Evolutionary conservation across 2,113 vertebrate species (phyloP), one percentile per base, ranked within the genome.

Genomic region (Diphyllodes magnificus): DNA sequence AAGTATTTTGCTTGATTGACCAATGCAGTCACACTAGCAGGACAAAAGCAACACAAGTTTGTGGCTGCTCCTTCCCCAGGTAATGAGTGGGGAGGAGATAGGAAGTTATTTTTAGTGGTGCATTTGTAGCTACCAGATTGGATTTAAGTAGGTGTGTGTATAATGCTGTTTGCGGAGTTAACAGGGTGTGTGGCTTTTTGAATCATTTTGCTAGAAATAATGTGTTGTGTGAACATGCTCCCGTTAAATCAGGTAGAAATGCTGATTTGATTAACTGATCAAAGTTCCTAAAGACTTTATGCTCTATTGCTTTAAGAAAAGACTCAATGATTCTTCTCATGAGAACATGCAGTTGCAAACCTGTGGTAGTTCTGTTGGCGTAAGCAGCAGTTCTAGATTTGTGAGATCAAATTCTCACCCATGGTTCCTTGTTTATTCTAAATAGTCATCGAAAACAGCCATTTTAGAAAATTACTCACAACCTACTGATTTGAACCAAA

Each of bases 161-260:
- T 79, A 84, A 84, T 60, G 65, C 69, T 72, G 45, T 89, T 95
- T 79, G 66, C 76, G 66, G 72, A 65, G 31, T 82, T 93, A 89
- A 76, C 44, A 68, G 81, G 7, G 31, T 2, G 0, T 64, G 47
- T 65, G 61, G 35, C n/a, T 91, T 82, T 25, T 91, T 72, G 89
- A 93, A 75, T 87, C 25, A 53, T 91, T 95, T 95, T 93, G n/a
- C 45, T 80, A 65, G 77, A 85, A 89, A 80, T 65, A 87, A 79
- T 17, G 15, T 84, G 28, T 57, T 87, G 31, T 50, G 40, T 61
- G 51, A 89, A 72, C 35, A 65, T 31, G 27, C 4, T 61, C 25
- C 49, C 2, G 3, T 64, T 91, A 69, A 60, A 44, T 85, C 53
- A 77, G 66, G 78, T 69, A 66, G 79, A 95, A 92, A 66, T 59